Conservation (phyloP, 2,113 vertebrate genomes). For the Rhinoptilus africanus region DNA sequence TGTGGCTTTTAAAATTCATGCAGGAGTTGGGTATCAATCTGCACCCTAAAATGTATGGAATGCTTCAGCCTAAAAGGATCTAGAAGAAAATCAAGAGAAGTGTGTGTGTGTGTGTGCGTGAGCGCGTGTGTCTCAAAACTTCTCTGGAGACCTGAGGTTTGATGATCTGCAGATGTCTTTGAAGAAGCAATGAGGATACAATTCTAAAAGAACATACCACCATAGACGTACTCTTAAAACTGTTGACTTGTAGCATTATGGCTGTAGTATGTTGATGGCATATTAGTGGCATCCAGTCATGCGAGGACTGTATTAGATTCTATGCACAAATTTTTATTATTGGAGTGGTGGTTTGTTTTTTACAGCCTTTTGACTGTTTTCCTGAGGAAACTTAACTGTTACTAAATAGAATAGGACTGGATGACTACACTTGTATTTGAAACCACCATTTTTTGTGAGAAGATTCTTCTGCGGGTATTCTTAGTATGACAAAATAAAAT, state of each 20-base stretch:
- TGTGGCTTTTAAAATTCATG: conserved; percentile 65
- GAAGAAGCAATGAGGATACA: conserved; percentile 49
- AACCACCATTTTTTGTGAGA: conserved; percentile 53
- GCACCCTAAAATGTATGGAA: conserved; percentile 57
- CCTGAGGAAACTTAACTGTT: conserved; percentile 49
- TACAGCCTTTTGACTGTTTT: conserved; percentile 44
- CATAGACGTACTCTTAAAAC: conserved; percentile 51
- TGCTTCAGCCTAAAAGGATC: conserved; percentile 57
- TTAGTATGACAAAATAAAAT: not conserved
- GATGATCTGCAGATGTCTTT: conserved; percentile 49
- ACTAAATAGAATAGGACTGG: conserved; percentile 23
- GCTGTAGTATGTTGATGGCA: conserved; percentile 54
- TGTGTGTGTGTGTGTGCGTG: not conserved
- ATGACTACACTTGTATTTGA: conserved; percentile 21
- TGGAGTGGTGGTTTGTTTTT: conserved; percentile 49
- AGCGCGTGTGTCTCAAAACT: not conserved
- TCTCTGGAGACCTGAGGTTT: conserved; percentile 33
- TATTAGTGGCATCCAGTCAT: conserved; percentile 50
- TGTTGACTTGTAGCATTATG: conserved; percentile 47
- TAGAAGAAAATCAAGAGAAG: conserved; percentile 58
- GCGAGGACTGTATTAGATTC: conserved; percentile 52
- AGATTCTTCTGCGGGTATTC: not conserved
- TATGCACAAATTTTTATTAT: conserved; percentile 62
- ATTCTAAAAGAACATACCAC: conserved; percentile 55
- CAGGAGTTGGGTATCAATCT: conserved; percentile 68